These are phyloP conservation scores for Latrodectus hesperus DNA, from an alignment of 2,888 invertebrate species.

Conservation along the genomic window DNA sequence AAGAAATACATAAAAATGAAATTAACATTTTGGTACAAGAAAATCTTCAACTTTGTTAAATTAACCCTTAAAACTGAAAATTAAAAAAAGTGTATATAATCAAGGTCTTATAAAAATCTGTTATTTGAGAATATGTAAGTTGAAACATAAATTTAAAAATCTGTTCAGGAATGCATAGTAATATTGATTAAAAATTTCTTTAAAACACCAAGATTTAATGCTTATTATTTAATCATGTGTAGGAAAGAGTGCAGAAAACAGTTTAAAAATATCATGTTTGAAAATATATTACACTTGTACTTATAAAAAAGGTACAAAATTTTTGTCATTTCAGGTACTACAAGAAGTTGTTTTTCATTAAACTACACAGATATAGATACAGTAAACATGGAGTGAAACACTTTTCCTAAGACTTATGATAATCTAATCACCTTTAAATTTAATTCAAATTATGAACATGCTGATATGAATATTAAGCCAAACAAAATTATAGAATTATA, in stretches of 20 bases:
- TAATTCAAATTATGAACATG: no score
- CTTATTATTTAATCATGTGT: neutral
- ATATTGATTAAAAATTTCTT: neutral
- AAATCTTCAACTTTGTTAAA: no score
- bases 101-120: no score
- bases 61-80: no score
- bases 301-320: constrained; percentile 61
- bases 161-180: neutral
- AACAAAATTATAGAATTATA: no score
- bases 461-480: no score
- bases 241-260: constrained; percentile 2
- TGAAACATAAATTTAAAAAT: no score
- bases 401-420: neutral
- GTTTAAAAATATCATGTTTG: constrained; percentile 42
- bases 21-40: no score
- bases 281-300: constrained; percentile 51
- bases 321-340: constrained; percentile 54
- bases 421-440: no score
- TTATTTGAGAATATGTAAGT: no score
- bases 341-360: constrained; percentile 24
- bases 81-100: no score
- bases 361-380: neutral
- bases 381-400: neutral
- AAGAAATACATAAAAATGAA: no score
- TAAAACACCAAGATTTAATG: neutral